Conservation (phyloP, 2,113 vertebrate species). For the Galeopterus variegatus region DNA sequence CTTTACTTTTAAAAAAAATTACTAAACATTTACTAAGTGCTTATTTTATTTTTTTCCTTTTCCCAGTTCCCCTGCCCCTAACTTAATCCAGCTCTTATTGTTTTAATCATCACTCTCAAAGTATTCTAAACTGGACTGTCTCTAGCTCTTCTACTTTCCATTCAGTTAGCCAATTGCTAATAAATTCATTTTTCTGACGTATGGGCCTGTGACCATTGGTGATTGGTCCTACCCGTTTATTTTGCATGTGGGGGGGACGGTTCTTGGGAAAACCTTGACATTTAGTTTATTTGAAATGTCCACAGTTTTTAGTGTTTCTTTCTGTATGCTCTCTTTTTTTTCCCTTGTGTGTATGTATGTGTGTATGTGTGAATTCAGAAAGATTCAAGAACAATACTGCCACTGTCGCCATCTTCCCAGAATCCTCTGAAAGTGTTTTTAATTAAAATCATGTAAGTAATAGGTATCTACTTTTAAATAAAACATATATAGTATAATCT, state of each 20-base stretch:
- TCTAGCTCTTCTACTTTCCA: not conserved
- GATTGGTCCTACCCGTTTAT: not conserved
- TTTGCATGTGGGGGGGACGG: not conserved
- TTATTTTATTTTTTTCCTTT: not conserved
- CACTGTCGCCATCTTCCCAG: not conserved
- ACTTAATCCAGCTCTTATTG: not conserved
- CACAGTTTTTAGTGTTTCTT: not conserved
- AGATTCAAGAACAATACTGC: not conserved
- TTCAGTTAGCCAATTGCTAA: not conserved
- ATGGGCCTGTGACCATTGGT: not conserved
- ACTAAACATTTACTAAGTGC: constrained; percentile 28
- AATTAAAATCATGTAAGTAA: not conserved
- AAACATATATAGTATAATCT: not conserved
- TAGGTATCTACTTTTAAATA: not conserved
- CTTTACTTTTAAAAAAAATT: constrained; percentile 27
- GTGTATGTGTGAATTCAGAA: not conserved
- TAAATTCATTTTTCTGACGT: not conserved
- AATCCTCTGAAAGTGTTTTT: not conserved
- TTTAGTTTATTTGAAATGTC: not conserved
- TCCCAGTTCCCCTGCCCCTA: not conserved
- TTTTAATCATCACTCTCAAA: not conserved
- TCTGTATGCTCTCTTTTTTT: not conserved
- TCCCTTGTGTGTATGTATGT: not conserved
- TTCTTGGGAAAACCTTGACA: not conserved
- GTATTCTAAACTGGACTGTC: not conserved